A percentile compares a stretch with the other conserved stretches of the same genome.
Evolutionary conservation across 2,797 vertebrate genomes (phyloP).

Genomic region (Ctenopoma kingsleyae): DNA sequence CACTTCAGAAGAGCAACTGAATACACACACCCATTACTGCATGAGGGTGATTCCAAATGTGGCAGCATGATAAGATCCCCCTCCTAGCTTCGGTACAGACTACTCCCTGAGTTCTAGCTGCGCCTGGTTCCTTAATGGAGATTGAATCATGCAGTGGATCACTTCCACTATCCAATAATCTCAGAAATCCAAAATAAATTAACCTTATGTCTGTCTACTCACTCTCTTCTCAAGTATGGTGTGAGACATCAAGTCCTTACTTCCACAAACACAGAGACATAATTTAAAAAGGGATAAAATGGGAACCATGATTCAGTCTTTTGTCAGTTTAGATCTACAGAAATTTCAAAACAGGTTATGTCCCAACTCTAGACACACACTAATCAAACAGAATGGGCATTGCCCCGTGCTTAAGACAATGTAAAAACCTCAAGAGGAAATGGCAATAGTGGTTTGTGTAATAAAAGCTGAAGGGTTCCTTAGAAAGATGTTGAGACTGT

Average conservation of each 20-base stretch:
- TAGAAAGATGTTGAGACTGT: slow-evolving; percentile 40
- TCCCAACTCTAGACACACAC: not conserved
- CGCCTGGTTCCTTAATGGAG: not conserved
- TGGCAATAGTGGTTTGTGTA: slow-evolving; percentile 60
- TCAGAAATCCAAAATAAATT: slow-evolving; percentile 14
- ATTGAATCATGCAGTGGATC: not conserved
- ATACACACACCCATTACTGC: slow-evolving; percentile 68
- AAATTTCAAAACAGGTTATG: slow-evolving; percentile 21
- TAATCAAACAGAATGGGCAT: not conserved
- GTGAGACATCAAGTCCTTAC: not conserved
- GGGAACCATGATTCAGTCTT: not conserved
- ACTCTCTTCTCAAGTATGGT: too few relatives aligned
- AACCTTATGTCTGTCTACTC: not conserved
- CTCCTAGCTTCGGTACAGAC: slow-evolving; percentile 35
- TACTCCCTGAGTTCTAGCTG: slow-evolving; percentile 44
- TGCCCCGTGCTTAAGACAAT: slow-evolving; percentile 41
- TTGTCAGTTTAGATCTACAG: not conserved
- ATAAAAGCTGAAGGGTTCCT: slow-evolving; percentile 34
- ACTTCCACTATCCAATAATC: not conserved
- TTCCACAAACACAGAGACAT: not conserved
- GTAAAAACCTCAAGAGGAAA: slow-evolving; percentile 67
- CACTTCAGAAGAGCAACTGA: slow-evolving; percentile 17
- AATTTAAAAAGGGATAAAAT: not conserved
- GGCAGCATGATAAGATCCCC: slow-evolving; percentile 70
- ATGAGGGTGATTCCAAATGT: slow-evolving; percentile 58